These are phyloP conservation scores for Sphaerodactylus townsendi DNA, from an alignment of 2,113 vertebrate species.

Conservation along the genomic window DNA sequence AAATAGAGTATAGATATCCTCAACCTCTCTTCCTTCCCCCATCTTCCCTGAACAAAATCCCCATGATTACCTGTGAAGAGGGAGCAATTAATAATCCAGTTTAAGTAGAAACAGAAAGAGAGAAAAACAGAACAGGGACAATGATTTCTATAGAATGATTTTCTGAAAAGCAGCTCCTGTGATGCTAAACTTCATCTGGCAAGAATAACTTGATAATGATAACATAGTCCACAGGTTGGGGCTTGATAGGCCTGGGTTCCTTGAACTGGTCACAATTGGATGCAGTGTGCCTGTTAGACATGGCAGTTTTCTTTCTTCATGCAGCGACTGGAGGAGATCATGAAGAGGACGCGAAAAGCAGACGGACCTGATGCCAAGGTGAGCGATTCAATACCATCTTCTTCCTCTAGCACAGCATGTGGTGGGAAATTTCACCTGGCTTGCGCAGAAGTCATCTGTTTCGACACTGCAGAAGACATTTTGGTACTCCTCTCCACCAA, in stretches of 20 bases:
- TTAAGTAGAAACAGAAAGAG: too few species aligned
- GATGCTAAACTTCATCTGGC: too few species aligned
- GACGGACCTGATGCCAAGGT: constrained; percentile 86
- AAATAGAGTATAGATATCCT: too few species aligned
- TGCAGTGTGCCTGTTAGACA: background rate
- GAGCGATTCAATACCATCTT: background rate
- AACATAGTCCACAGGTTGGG: background rate
- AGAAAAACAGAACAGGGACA: too few species aligned
- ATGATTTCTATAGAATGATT: too few species aligned
- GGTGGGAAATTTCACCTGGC: too few species aligned
- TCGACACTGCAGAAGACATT: too few species aligned
- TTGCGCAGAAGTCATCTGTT: too few species aligned
- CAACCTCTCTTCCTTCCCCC: background rate
- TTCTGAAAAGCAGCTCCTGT: too few species aligned
- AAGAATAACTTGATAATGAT: background rate
- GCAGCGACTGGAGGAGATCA: constrained; percentile 96
- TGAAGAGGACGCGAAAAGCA: constrained; percentile 95
- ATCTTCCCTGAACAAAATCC: background rate
- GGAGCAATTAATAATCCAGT: too few species aligned
- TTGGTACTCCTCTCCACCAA: background rate
- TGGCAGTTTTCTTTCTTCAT: background rate
- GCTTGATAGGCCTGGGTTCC: too few species aligned
- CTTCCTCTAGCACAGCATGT: background rate
- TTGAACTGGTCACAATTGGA: background rate
- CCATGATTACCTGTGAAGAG: too few species aligned